Evolutionary conservation across 1,140 invertebrate species (phyloP).

Genomic region (Thaumetopoea pityocampa): DNA sequence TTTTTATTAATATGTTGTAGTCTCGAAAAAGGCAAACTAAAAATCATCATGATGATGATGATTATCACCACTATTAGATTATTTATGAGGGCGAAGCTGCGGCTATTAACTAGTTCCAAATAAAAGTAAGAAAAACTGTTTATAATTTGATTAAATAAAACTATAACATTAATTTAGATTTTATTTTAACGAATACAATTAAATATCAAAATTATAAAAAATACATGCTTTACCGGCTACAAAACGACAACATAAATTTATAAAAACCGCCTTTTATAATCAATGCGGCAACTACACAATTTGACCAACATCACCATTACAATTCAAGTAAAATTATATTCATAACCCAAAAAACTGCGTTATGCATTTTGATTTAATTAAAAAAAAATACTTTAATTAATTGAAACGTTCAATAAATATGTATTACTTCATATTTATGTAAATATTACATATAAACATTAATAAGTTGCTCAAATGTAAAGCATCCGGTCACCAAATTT

Average conservation of each 20-base stretch:
- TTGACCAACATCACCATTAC: slow-evolving; percentile 14
- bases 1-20: no score
- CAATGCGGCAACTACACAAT: slow-evolving; percentile 14
- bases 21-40: no score
- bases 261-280: slow-evolving; percentile 19
- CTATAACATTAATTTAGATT: no score
- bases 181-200: no score
- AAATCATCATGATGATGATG: no score
- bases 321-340: neutral
- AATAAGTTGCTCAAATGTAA: slow-evolving; percentile 40
- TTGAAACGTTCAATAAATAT: neutral
- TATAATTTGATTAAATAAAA: no score
- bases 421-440: neutral
- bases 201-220: no score
- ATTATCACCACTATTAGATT: no score
- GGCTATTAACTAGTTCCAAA: no score
- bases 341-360: neutral
- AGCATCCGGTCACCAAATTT: slow-evolving; percentile 46
- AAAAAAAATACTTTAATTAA: slow-evolving; percentile 2
- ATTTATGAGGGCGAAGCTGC: no score
- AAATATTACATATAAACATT: slow-evolving; percentile 2
- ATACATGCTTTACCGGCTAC: slow-evolving; percentile 13
- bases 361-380: neutral
- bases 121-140: no score
- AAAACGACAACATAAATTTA: slow-evolving; percentile 15